Evolutionary conservation across 2,888 invertebrate species (phyloP), one percentile per base, ranked within the genome.

Genomic region (Tribolium freemani): DNA sequence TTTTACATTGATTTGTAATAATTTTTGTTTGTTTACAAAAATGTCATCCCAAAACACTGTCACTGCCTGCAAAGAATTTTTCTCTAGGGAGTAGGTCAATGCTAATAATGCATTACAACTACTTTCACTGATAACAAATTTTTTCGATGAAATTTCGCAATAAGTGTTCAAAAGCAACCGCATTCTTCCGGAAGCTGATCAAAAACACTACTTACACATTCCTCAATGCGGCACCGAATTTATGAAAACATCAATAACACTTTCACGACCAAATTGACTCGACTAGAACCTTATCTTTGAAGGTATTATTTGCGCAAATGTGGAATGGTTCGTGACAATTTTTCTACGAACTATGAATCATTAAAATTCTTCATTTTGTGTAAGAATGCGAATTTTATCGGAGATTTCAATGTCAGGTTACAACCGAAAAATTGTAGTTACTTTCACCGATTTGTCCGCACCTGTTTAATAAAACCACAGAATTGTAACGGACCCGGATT

Each of bases 91-190:
- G 8, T 66, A 16, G 66, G 66, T 66, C 66, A 66, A 26, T 51
- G 61, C 64, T 64, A 64, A 51, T 44, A 61, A 51, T 66, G 66
- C 51, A 66, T 54, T 66, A 64, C 44, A 31, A 4, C 13, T 46
- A 67, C 67, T 67, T 67, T 67, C 67, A 67, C 67, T 67, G 67
- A 67, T 67, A 57, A 67, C 30, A 46, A 54, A 66, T 45, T 66
- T 64, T 13, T 51, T 10, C 8, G 16, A 26, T 31, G 13, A 13
- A 38, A 16, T 63, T 63, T 63, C 50, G 61, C 64, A 64, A 31
- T 45, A 26, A 3, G 46, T 20, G 10, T 11, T n/a, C 6, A 44
- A 48, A 48, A 60, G 48, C 31, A 58, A 58, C 44, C 48, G 13
- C 13, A 46, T 58, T 57, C 46, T 26, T 30, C 8, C 44, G 48